These are phyloP conservation scores for Hydriomena furcata DNA, from an alignment of 2,888 invertebrate species.

Conservation along the genomic window DNA sequence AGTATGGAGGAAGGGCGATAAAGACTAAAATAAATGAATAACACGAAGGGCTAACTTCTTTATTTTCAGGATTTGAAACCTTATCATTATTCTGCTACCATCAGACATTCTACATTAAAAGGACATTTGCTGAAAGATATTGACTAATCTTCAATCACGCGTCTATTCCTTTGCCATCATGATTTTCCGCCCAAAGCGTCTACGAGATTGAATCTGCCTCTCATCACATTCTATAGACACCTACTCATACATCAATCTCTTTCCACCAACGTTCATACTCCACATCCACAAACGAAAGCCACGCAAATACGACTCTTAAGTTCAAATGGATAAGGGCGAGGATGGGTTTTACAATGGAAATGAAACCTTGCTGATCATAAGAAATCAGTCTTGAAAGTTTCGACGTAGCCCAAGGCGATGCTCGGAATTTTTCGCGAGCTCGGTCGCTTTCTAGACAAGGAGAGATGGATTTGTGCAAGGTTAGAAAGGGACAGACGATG, in stretches of 20 bases:
- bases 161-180: conserved; percentile 46
- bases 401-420: conserved; percentile 56
- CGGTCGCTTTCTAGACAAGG: conserved; percentile 61
- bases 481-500: conserved; percentile 50
- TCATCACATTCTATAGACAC: conserved; percentile 59
- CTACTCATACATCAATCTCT: conserved; percentile 66
- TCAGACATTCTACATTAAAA: too few species aligned
- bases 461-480: conserved; percentile 34
- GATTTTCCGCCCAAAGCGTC: conserved; percentile 69
- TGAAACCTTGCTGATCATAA: conserved; percentile 45
- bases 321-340: conserved; percentile 8
- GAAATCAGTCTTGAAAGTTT: conserved; percentile 68
- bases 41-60: too few species aligned
- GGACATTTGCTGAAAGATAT: not conserved
- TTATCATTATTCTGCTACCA: too few species aligned
- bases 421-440: conserved; percentile 54
- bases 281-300: not conserved
- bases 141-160: conserved; percentile 16
- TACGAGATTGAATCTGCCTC: conserved; percentile 65
- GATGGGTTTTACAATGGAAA: conserved; percentile 15
- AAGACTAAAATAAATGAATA: too few species aligned
- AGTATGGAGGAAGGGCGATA: too few species aligned
- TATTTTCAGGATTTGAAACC: too few species aligned
- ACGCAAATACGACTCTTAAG: not conserved
- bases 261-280: conserved; percentile 37